A percentile compares a stretch with the other conserved stretches of the same genome.
These are phyloP conservation scores for Aplysia californica DNA, from an alignment of 1,140 invertebrate genomes.

Conservation along the genomic window DNA sequence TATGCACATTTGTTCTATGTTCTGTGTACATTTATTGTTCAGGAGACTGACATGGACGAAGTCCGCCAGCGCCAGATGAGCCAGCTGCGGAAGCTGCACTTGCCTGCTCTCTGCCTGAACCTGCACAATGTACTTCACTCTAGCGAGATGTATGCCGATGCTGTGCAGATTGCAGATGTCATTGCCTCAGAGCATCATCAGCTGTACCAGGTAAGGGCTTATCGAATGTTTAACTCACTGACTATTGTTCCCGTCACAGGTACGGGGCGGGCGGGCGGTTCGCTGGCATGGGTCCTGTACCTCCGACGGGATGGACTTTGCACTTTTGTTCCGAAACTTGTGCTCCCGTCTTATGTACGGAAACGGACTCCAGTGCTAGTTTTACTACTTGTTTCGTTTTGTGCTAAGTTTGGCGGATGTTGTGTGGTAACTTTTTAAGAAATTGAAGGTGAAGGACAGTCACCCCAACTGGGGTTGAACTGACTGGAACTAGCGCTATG, in stretches of 20 bases:
- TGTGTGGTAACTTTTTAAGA: too few relatives aligned
- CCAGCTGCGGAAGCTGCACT: slow-evolving; percentile 81
- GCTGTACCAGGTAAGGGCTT: slow-evolving; percentile 79
- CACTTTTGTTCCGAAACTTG: not conserved
- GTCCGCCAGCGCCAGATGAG: slow-evolving; percentile 75
- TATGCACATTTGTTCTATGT: too few relatives aligned
- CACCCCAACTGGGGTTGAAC: too few relatives aligned
- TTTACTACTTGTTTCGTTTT: too few relatives aligned
- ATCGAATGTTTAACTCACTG: not conserved
- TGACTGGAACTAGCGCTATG: too few relatives aligned
- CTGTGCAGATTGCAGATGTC: slow-evolving; percentile 82
- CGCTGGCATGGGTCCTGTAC: not conserved
- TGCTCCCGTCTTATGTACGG: too few relatives aligned
- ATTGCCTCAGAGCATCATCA: slow-evolving; percentile 82
- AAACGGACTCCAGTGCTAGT: too few relatives aligned
- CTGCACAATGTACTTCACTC: slow-evolving; percentile 83
- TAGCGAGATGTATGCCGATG: slow-evolving; percentile 81
- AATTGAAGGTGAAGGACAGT: too few relatives aligned
- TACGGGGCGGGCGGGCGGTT: not conserved
- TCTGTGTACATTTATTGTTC: not conserved
- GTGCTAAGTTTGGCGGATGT: too few relatives aligned
- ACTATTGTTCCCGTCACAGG: too few relatives aligned
- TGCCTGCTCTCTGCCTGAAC: slow-evolving; percentile 82
- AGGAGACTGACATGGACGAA: slow-evolving; percentile 59
- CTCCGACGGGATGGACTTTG: too few relatives aligned